phyloP scores from a whole-genome alignment of 2,888 invertebrate genomes.

The Latrodectus hesperus region DNA sequence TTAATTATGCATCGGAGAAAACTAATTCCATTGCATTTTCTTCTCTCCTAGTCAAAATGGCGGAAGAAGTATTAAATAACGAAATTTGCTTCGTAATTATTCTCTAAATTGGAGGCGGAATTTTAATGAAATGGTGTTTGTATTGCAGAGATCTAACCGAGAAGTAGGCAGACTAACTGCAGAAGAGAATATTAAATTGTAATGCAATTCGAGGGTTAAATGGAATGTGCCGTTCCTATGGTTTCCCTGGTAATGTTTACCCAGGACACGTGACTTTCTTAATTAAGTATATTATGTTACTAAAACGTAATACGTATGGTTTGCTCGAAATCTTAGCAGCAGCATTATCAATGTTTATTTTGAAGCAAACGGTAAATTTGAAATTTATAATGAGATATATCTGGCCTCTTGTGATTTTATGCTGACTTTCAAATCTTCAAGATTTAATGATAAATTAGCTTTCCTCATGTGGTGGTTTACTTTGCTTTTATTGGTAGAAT shows the following conservation, averaged over 20 bases:
- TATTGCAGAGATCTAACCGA: background rate
- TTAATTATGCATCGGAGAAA: background rate
- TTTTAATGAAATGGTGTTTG: constrained; percentile 47
- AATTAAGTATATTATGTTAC: constrained; percentile 9
- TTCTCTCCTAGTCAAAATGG: background rate
- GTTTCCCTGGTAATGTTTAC: background rate
- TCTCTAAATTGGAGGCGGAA: constrained; percentile 29
- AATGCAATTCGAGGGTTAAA: constrained; percentile 37
- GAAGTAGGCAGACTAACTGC: background rate
- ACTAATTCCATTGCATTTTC: background rate
- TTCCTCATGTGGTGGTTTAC: too few species aligned
- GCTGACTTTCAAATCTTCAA: too few species aligned
- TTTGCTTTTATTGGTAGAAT: too few species aligned
- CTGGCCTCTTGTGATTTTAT: too few species aligned
- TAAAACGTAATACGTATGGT: too few species aligned
- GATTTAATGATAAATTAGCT: too few species aligned
- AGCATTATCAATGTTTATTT: too few species aligned
- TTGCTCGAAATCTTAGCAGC: too few species aligned
- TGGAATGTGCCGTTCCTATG: constrained; percentile 17
- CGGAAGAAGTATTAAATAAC: constrained; percentile 26
- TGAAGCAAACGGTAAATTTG: too few species aligned
- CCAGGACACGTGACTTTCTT: background rate
- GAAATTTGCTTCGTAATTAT: constrained; percentile 33
- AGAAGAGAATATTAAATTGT: constrained; percentile 14
- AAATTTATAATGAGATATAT: too few species aligned